Evolutionary conservation across 2,888 invertebrate species (phyloP), one percentile per base, ranked within the genome.

Genomic region (Rhogogaster chlorosoma): DNA sequence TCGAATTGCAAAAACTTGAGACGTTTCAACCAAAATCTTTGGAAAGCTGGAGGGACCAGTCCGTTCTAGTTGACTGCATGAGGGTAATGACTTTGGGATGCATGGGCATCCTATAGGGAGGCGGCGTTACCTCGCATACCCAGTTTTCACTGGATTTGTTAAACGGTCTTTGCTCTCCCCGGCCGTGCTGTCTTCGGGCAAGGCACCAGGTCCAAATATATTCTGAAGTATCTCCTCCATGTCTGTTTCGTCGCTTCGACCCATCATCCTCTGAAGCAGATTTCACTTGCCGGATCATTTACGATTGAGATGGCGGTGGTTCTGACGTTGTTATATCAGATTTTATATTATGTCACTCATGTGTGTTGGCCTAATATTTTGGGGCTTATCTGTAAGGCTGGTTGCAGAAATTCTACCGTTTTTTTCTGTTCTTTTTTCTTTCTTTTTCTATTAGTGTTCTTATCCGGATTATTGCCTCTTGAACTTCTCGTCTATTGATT

Each of bases 141-240:
- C 57, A 29, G 80, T 22, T 80, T 80, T 80, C 80, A 10, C 80
- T 2, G 80, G 18, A 15, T 61, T 7, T 22, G n/a, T 61, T 36
- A 5, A 26, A 29, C 4, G 45, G 36, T 83, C 67, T 7, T 67
- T 67, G 29, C n/a, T 64, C 26, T 80, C 61, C 18, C 38, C 64
- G 0, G 61, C 64, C 22, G 42, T 1, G 6, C 64, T 38, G 61
- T 80, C 83, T 36, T 64, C 49, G 38, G 32, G 49, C 9, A 83
- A 26, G 2, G 45, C 83, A 22, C 86, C 84, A 6, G 86, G 71
- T 73, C 90, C 92, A 85, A 92, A 92, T 85, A 92, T 87, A 18
- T 88, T 87, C 45, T 64, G 87, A 0, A 90, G 70, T 26, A 91
- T 89, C 80, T 91, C 89, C 22, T 89, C 87, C n/a, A 88, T 87